Base-by-base conservation (phyloP, 2,113 vertebrate genomes). In the Grantiella picta region DNA sequence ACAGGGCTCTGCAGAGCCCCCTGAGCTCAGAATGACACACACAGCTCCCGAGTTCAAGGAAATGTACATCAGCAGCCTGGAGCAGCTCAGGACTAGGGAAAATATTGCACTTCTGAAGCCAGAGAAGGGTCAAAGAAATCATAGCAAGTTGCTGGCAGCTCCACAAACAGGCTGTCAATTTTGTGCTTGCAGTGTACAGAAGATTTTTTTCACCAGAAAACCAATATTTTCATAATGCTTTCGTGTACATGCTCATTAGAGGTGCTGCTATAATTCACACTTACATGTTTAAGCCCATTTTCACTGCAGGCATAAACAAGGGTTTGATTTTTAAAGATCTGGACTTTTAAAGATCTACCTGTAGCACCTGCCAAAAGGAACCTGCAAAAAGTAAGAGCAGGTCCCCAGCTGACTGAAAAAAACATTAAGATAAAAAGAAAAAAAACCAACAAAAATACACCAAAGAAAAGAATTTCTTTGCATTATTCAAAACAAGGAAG, bases 21-120 rank as follows among this genome's bases (percentile, higher is more conserved):
- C 23, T 17, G 33, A 35, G 53, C 50, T 56, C 57, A 12, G 35
- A 29, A 0, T 7, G 44, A n/a, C 2, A 2, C 7, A 28, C 8
- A 28, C 5, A 42, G 8, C 22, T 35, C 53, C 8, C 1, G 18
- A 23, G 15, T 29, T 24, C 60, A 53, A 35, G 28, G n/a, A 65
- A 40, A 45, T 0, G 1, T 1, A 8, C 15, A n/a, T 0, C 15
- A 80, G 36, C 36, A 72, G 12, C 7, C 38, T 76, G 31, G 10
- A 44, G 25, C 11, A 53, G 59, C 27, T 36, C 66, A 42, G 53
- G n/a, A 36, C 28, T 9, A 19, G 33, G 47, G 68, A 49, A 11
- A 71, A 64, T 3, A 7, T 10, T 12, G 23, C 0, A 5, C 22
- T 23, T 29, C 28, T 7, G 47, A 66, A 75, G 50, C 6, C 77